Evolutionary conservation across 2,888 invertebrate species (phyloP).

Genomic region (Drosophila setosimentum): DNA sequence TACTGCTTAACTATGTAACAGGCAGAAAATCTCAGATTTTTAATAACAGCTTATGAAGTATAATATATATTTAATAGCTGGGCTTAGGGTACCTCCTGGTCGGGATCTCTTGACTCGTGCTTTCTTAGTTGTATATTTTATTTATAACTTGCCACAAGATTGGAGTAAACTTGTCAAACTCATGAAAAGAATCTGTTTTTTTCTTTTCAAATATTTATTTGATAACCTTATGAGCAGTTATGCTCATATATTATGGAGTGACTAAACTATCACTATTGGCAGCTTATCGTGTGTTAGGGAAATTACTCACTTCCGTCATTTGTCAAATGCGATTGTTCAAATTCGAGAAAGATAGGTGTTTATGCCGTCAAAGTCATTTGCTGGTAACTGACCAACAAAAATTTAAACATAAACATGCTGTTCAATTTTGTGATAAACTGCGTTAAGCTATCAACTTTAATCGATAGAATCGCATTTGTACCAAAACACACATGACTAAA

Average conservation of each 20-base stretch:
- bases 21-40: background rate
- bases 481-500: slow-evolving; percentile 31
- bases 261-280: background rate
- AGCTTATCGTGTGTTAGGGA: slow-evolving; percentile 32
- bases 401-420: background rate
- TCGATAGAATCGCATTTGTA: slow-evolving; percentile 29
- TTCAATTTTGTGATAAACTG: slow-evolving; percentile 35
- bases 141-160: background rate
- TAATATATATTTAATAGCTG: background rate
- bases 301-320: slow-evolving; percentile 33
- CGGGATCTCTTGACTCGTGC: too few species aligned
- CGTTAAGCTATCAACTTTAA: slow-evolving; percentile 22
- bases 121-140: background rate
- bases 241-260: background rate
- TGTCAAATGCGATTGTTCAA: slow-evolving; percentile 39
- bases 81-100: too few species aligned
- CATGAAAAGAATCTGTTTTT: background rate
- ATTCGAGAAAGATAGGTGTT: slow-evolving; percentile 24
- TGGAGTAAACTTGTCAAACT: background rate
- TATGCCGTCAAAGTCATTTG: background rate
- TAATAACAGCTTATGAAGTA: background rate
- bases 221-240: background rate
- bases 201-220: background rate
- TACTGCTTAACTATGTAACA: background rate
- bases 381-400: background rate